Evolutionary conservation across 2,797 vertebrate genomes (phyloP).

Genomic region (Pachyuromys duprasi): DNA sequence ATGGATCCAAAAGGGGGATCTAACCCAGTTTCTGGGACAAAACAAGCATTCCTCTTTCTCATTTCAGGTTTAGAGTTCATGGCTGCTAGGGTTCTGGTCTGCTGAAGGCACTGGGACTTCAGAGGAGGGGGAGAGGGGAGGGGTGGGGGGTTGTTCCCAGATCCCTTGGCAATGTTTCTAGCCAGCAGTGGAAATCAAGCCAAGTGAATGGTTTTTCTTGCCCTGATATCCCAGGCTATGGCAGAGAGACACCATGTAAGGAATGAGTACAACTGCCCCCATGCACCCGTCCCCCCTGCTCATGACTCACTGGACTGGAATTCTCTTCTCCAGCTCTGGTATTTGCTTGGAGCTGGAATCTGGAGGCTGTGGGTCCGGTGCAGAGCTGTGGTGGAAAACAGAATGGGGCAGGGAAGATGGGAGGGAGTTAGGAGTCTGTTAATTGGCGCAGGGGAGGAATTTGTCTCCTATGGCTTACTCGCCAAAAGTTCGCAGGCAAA

Average conservation of each 20-base stretch:
- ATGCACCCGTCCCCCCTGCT: neutral
- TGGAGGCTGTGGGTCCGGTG: conserved; percentile 84
- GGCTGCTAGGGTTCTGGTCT: neutral
- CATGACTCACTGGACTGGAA: conserved; percentile 87
- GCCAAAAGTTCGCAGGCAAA: neutral
- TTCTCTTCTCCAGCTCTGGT: conserved; percentile 87
- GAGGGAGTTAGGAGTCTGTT: neutral
- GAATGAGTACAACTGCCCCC: neutral
- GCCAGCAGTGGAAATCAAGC: neutral
- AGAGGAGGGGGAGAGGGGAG: neutral
- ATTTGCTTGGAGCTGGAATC: conserved; percentile 76
- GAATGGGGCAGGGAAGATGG: neutral
- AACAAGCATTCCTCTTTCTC: neutral
- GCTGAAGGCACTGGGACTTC: neutral
- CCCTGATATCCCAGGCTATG: neutral
- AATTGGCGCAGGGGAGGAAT: neutral
- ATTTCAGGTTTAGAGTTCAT: neutral
- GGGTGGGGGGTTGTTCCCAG: too few species aligned
- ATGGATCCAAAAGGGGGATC: neutral
- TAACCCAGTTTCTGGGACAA: neutral
- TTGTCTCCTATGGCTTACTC: neutral
- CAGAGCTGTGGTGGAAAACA: conserved; percentile 78
- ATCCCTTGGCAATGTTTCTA: neutral
- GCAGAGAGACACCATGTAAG: conserved; percentile 37
- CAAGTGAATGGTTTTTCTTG: neutral